A percentile compares a stretch with the other conserved stretches of the same genome.
These are phyloP conservation scores for Pangasius larnaudii DNA, from an alignment of 2,797 vertebrate species.

Conservation along the genomic window DNA sequence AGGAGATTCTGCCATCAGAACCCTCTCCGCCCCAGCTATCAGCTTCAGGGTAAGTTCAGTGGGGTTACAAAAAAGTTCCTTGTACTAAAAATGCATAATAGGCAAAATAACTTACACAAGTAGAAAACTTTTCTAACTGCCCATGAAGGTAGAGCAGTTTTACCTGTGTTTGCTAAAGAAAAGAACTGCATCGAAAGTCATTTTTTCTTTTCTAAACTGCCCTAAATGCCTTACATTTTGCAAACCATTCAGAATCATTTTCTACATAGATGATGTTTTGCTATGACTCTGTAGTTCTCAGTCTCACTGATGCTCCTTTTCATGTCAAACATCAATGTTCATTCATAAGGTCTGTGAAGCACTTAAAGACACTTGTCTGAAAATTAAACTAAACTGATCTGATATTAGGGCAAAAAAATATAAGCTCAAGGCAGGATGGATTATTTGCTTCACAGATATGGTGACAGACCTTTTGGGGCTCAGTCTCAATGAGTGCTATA, in stretches of 20 bases:
- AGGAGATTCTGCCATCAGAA: conserved; percentile 94
- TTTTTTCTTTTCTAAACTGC: conserved; percentile 49
- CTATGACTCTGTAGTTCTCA: conserved; percentile 54
- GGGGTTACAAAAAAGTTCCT: conserved; percentile 66
- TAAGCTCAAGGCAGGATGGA: conserved; percentile 54
- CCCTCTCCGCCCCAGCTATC: conserved; percentile 91
- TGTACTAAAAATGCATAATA: neutral
- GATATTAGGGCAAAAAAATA: conserved; percentile 10
- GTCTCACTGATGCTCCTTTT: conserved; percentile 70
- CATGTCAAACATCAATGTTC: conserved; percentile 71
- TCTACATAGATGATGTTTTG: conserved; percentile 64
- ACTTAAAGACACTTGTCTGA: conserved; percentile 64
- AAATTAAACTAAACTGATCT: conserved; percentile 32
- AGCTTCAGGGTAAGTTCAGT: conserved; percentile 94
- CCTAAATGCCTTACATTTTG: conserved; percentile 51
- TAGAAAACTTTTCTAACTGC: conserved; percentile 4
- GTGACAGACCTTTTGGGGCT: conserved; percentile 74
- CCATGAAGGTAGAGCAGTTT: conserved; percentile 17
- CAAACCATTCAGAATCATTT: conserved; percentile 60
- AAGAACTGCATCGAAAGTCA: conserved; percentile 39
- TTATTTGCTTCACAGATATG: conserved; percentile 78
- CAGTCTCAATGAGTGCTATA: conserved; percentile 58
- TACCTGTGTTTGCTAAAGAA: conserved; percentile 41
- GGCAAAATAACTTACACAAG: neutral
- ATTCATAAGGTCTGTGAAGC: conserved; percentile 77